Percentiles rank a stretch among this genome's conserved stretches.
Conservation (phyloP, 2,113 vertebrate genomes). For the Eupsittula cactorum region DNA sequence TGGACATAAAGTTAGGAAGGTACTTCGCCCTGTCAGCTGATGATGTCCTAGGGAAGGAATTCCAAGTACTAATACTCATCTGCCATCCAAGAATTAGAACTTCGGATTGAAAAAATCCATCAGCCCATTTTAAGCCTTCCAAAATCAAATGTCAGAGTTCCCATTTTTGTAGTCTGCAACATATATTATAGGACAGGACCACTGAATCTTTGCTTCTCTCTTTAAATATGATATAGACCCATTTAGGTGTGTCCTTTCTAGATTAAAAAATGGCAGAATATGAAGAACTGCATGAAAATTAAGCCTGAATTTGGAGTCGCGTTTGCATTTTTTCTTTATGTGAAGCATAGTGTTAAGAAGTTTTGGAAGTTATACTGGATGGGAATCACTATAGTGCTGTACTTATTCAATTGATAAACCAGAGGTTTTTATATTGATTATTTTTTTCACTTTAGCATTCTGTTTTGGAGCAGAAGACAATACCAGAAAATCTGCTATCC, state of each 20-base stretch:
- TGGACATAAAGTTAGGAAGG: not conserved
- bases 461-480: slow-evolving; percentile 44
- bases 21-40: not conserved
- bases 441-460: slow-evolving; percentile 36
- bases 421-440: not conserved
- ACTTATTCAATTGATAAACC: not conserved
- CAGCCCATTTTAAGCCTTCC: not conserved
- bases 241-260: not conserved
- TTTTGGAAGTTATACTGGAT: not conserved
- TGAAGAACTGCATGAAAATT: not conserved
- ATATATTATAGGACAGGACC: not conserved
- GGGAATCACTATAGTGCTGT: not conserved
- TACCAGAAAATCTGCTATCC: slow-evolving; percentile 65
- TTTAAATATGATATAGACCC: not conserved
- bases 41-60: not conserved
- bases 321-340: not conserved
- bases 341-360: not conserved
- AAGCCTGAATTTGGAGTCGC: not conserved
- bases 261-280: not conserved
- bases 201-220: not conserved
- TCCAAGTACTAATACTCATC: not conserved
- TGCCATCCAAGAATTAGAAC: not conserved
- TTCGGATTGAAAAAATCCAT: not conserved
- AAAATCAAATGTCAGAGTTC: not conserved
- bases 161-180: not conserved